Conservation (phyloP, 1,140 invertebrate species). For the Drosophila nigrodunni region DNA sequence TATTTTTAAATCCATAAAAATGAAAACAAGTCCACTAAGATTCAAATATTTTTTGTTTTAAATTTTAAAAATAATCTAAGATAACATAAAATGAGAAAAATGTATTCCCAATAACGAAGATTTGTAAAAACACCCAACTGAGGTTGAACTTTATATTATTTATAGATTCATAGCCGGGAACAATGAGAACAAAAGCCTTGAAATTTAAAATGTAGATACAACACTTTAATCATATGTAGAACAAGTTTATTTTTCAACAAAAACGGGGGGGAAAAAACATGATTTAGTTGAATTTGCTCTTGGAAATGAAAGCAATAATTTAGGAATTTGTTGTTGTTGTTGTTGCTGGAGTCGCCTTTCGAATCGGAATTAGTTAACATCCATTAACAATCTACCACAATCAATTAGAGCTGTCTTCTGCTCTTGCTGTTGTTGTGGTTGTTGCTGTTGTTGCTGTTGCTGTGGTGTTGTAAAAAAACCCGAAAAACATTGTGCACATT, state of each 20-base stretch:
- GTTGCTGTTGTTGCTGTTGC: conserved; percentile 6
- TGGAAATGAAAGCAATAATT: conserved; percentile 39
- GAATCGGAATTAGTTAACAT: conserved; percentile 41
- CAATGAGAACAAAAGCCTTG: conserved; percentile 9
- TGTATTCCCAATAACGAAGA: too few relatives aligned
- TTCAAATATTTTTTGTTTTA: too few relatives aligned
- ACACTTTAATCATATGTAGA: conserved; percentile 9
- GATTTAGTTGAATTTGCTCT: conserved; percentile 22
- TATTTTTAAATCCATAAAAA: too few relatives aligned
- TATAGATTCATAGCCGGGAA: not conserved
- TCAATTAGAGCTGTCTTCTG: conserved; percentile 48
- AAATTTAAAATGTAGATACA: conserved; percentile 6
- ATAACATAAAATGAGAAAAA: too few relatives aligned
- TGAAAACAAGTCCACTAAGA: too few relatives aligned
- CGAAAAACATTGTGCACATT: conserved; percentile 41
- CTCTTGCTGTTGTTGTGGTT: conserved; percentile 15
- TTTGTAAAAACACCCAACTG: too few relatives aligned
- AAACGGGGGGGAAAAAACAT: not conserved
- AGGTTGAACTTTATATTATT: not conserved
- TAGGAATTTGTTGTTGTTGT: conserved; percentile 9
- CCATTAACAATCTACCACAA: conserved; percentile 40
- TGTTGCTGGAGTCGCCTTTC: conserved; percentile 1
- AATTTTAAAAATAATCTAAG: too few relatives aligned
- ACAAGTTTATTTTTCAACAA: conserved; percentile 16
- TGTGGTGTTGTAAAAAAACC: conserved; percentile 23